phyloP scores from a whole-genome alignment of 30 jellyfish, hydroid and myxozoan genomes.

The Aurelia aurita complex sp. Pacific region DNA sequence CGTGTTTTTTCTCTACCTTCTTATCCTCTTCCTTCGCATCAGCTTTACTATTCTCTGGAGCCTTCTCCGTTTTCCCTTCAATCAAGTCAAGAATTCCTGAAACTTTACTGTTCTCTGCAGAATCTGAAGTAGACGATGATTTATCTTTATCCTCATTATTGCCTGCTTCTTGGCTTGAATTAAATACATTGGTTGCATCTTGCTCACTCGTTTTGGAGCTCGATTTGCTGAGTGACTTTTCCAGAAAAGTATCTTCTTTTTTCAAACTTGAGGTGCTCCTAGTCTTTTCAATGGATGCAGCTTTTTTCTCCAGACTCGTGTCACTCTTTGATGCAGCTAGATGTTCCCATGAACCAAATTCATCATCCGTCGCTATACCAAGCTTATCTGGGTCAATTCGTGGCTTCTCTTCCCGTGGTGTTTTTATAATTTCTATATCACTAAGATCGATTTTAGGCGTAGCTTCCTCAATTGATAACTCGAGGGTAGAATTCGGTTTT shows the following conservation, averaged over 20 bases:
- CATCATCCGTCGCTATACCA: background rate
- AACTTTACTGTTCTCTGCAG: conserved; percentile 7
- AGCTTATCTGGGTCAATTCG: background rate
- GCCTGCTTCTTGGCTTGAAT: background rate
- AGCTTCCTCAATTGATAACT: conserved; percentile 1
- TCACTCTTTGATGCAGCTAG: conserved; percentile 12
- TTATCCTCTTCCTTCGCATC: background rate
- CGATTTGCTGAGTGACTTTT: background rate
- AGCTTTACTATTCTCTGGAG: background rate
- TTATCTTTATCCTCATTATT: background rate
- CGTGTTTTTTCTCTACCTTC: conserved; percentile 6
- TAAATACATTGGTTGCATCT: background rate
- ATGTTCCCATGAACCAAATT: conserved; percentile 68
- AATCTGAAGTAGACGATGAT: background rate
- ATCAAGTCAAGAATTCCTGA: conserved; percentile 36
- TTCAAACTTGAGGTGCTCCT: background rate
- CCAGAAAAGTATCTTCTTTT: background rate
- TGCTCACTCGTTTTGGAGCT: background rate
- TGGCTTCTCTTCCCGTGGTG: conserved; percentile 17
- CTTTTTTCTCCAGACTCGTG: background rate
- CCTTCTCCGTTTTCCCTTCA: conserved; percentile 35
- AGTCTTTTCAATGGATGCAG: background rate
- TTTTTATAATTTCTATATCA: conserved; percentile 11
- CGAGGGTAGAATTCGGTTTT: background rate
- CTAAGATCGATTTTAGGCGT: conserved; percentile 7